Percentiles rank a stretch among this genome's conserved stretches.
These are phyloP conservation scores for Chelon auratus DNA, from an alignment of 2,797 vertebrate species.

Conservation along the genomic window DNA sequence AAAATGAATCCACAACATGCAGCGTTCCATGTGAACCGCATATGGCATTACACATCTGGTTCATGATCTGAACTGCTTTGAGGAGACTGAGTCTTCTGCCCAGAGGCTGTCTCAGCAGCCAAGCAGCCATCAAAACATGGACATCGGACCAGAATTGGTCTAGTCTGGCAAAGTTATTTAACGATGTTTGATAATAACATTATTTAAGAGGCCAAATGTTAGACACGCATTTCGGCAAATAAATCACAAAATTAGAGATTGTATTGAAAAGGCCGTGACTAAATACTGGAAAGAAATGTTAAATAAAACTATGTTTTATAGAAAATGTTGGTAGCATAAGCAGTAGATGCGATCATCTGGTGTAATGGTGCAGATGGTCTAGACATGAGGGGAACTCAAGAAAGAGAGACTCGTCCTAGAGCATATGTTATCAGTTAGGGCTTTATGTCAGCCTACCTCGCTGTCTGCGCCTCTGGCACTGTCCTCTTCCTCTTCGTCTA, in stretches of 20 bases:
- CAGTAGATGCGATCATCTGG: constrained; percentile 18
- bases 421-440: constrained; percentile 67
- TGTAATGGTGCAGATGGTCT: constrained; percentile 6
- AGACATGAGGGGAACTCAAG: constrained; percentile 38
- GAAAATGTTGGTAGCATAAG: constrained; percentile 6
- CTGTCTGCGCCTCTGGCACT: constrained; percentile 61
- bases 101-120: constrained; percentile 48
- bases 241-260: background rate
- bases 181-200: constrained; percentile 23
- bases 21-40: constrained; percentile 57
- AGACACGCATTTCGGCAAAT: constrained; percentile 9
- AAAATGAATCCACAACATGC: constrained; percentile 56
- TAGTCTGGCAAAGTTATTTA: constrained; percentile 25
- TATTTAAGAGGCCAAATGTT: constrained; percentile 23
- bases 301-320: too few relatives aligned
- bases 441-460: constrained; percentile 83
- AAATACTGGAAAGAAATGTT: constrained; percentile 9
- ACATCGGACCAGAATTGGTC: constrained; percentile 41
- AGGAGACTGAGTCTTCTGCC: constrained; percentile 50
- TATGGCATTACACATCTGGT: constrained; percentile 68
- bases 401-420: constrained; percentile 39
- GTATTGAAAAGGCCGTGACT: background rate
- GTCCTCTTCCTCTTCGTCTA: constrained; percentile 79
- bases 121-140: constrained; percentile 60
- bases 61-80: constrained; percentile 48